Percentiles rank a stretch among this genome's conserved stretches.
phyloP scores from a whole-genome alignment of 2,888 invertebrate genomes.

The Lottia gigantea region DNA sequence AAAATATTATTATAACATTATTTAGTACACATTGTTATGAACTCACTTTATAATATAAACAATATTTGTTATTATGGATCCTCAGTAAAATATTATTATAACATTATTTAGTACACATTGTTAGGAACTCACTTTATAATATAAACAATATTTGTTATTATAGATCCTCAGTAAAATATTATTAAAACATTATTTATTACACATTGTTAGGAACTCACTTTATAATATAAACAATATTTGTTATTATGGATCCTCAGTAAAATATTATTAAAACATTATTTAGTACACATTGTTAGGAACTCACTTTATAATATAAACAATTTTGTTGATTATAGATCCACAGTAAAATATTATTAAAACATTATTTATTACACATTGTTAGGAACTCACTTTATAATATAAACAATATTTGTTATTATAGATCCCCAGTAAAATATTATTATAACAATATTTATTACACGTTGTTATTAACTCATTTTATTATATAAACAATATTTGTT shows the following conservation, averaged over 20 bases:
- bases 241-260: slow-evolving; percentile 48
- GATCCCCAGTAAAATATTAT: slow-evolving; percentile 37
- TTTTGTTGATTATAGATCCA: slow-evolving; percentile 45
- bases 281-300: background rate
- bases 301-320: background rate
- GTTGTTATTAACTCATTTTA: background rate
- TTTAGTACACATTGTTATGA: background rate
- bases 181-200: background rate
- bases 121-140: background rate
- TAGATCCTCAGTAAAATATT: background rate
- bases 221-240: slow-evolving; percentile 12
- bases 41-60: background rate
- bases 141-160: background rate
- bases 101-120: background rate
- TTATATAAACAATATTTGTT: slow-evolving; percentile 16
- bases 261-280: background rate
- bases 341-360: slow-evolving; percentile 16
- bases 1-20: no score
- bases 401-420: slow-evolving; percentile 34
- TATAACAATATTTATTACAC: background rate
- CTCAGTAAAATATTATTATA: no score
- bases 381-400: background rate
- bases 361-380: background rate
- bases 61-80: background rate
- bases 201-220: background rate